These are phyloP conservation scores for Takifugu bimaculatus DNA, from an alignment of 2,113 vertebrate species.

Conservation along the genomic window DNA sequence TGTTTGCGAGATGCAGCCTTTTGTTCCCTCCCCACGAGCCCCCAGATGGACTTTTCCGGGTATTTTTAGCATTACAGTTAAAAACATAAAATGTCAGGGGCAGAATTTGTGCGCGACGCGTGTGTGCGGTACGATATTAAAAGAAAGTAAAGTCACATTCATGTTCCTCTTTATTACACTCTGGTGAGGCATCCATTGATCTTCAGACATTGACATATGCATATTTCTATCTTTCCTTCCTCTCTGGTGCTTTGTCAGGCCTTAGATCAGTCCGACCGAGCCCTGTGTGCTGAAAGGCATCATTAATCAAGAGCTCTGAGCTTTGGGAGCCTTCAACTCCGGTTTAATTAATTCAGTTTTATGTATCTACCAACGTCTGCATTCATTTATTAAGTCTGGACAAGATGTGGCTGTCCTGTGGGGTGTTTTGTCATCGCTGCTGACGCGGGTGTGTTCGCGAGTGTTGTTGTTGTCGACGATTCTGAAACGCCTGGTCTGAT, in stretches of 20 bases:
- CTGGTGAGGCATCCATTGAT: background rate
- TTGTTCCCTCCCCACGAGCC: slow-evolving; percentile 8
- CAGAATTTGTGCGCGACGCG: too few species aligned
- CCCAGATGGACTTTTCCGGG: slow-evolving; percentile 2
- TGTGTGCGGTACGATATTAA: too few species aligned
- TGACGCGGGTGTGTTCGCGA: background rate
- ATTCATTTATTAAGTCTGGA: slow-evolving; percentile 48
- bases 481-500: slow-evolving; percentile 33
- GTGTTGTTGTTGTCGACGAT: slow-evolving; percentile 12
- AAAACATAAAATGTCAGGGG: slow-evolving; percentile 3
- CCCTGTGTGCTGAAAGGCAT: slow-evolving; percentile 40
- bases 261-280: slow-evolving; percentile 32
- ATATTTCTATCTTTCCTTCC: background rate
- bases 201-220: slow-evolving; percentile 17
- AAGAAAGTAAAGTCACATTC: too few species aligned
- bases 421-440: background rate
- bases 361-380: slow-evolving; percentile 46
- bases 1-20: slow-evolving; percentile 31
- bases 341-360: slow-evolving; percentile 66
- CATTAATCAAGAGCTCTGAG: slow-evolving; percentile 63
- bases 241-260: slow-evolving; percentile 8
- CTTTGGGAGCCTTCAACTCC: slow-evolving; percentile 50
- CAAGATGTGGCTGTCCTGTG: slow-evolving; percentile 20
- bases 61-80: slow-evolving; percentile 10
- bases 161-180: too few species aligned